Percentiles rank a stretch among this genome's conserved stretches.
These are phyloP conservation scores for Diacarnus erythraeanus DNA, from an alignment of 37 sponge, comb jelly and placozoan genomes.

Conservation along the genomic window DNA sequence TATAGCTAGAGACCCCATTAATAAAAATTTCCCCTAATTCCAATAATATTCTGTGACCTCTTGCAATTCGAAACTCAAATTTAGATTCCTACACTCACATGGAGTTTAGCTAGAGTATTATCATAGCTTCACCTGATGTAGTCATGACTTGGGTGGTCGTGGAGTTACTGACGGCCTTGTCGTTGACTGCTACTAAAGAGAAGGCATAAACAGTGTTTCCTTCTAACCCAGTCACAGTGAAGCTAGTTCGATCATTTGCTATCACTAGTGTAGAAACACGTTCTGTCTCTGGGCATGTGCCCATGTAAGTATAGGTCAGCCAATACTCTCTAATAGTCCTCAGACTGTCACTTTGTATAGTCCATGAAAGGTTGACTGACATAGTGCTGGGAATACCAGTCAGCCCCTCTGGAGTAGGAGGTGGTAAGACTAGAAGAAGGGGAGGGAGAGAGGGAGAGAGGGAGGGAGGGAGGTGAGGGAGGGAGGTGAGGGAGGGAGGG, in stretches of 20 bases:
- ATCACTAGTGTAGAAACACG: neutral
- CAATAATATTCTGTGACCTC: no score
- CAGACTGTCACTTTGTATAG: no score
- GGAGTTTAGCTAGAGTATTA: no score
- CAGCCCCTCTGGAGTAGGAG: neutral
- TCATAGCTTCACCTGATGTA: no score
- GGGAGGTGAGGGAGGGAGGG: constrained; percentile 1
- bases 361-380: no score
- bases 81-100: no score
- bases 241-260: neutral
- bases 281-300: neutral
- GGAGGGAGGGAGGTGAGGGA: neutral
- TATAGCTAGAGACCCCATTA: no score
- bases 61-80: no score
- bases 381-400: no score
- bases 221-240: neutral
- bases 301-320: neutral
- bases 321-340: neutral
- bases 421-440: neutral
- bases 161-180: neutral
- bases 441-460: neutral
- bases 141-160: no score
- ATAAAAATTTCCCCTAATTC: no score
- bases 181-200: neutral
- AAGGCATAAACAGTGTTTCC: neutral